These are phyloP conservation scores for Argyra leucocephala DNA, from an alignment of 2,888 invertebrate species.

Conservation along the genomic window DNA sequence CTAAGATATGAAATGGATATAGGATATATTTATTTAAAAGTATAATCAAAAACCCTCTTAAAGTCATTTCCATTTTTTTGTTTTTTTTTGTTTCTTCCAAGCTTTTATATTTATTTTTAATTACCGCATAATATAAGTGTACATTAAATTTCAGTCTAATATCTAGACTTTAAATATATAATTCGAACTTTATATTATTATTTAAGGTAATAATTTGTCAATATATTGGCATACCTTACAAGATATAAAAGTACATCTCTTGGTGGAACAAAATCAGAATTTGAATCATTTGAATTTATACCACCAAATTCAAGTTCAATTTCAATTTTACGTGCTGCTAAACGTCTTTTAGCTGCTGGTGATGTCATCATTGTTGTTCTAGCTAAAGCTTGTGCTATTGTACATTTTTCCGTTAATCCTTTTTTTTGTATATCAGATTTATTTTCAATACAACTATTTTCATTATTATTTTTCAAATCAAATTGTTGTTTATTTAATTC, in stretches of 20 bases:
- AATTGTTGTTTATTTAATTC: slow-evolving; percentile 16
- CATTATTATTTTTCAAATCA: slow-evolving; percentile 18
- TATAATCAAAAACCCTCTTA: too few relatives aligned
- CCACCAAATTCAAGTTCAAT: slow-evolving; percentile 40
- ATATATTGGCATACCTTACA: slow-evolving; percentile 58
- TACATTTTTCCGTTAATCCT: slow-evolving; percentile 44
- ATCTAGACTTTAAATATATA: too few relatives aligned
- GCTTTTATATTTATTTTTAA: too few relatives aligned
- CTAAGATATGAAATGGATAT: too few relatives aligned
- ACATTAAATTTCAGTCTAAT: too few relatives aligned
- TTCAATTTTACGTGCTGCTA: slow-evolving; percentile 49
- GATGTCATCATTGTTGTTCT: slow-evolving; percentile 51
- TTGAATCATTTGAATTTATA: slow-evolving; percentile 20
- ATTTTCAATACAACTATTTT: slow-evolving; percentile 16
- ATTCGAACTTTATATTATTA: too few relatives aligned
- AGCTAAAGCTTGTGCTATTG: slow-evolving; percentile 50
- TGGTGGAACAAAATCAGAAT: slow-evolving; percentile 48
- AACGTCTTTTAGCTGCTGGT: slow-evolving; percentile 47
- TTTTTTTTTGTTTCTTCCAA: too few relatives aligned
- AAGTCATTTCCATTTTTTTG: too few relatives aligned
- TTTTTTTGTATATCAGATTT: slow-evolving; percentile 32
- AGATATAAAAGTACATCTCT: slow-evolving; percentile 54
- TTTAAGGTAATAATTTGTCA: too few relatives aligned
- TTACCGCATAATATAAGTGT: too few relatives aligned
- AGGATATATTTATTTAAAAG: too few relatives aligned